phyloP scores from a whole-genome alignment of 2,888 invertebrate species.

The Habroteleia sp. region DNA sequence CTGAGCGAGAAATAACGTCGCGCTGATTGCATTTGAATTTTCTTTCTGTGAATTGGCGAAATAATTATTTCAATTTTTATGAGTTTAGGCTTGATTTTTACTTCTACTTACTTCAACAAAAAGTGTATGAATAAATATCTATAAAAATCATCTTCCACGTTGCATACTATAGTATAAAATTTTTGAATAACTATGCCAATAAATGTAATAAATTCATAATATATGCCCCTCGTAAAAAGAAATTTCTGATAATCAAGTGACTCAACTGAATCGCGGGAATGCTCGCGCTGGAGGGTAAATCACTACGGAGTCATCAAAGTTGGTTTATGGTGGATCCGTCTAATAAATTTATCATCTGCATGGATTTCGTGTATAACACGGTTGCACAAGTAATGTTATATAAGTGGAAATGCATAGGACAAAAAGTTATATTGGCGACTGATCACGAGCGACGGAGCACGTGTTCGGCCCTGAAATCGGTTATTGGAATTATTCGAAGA shows the following conservation, averaged over 20 bases:
- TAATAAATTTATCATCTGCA: constrained; percentile 25
- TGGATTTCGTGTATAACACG: constrained; percentile 19
- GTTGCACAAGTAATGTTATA: constrained; percentile 10
- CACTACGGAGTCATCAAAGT: constrained; percentile 5
- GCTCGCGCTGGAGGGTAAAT: constrained; percentile 9
- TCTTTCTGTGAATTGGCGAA: not conserved
- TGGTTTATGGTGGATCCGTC: constrained; percentile 10
- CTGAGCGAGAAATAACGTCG: constrained; percentile 36
- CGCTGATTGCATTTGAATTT: not conserved
- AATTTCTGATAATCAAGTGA: no score
- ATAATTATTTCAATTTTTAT: not conserved
- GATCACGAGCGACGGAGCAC: constrained; percentile 15
- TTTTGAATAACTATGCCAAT: no score
- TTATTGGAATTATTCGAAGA: constrained; percentile 41
- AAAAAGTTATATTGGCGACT: constrained; percentile 13
- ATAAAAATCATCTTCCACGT: no score
- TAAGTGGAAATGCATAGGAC: not conserved
- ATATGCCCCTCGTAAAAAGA: no score
- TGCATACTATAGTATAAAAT: no score
- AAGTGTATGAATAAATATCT: no score
- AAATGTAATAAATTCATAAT: no score
- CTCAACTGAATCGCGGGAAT: no score
- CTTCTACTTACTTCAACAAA: no score
- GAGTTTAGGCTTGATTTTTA: not conserved
- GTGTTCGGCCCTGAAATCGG: constrained; percentile 31